Conservation (phyloP, 2,113 vertebrate genomes). For the Percopsis transmontana region DNA sequence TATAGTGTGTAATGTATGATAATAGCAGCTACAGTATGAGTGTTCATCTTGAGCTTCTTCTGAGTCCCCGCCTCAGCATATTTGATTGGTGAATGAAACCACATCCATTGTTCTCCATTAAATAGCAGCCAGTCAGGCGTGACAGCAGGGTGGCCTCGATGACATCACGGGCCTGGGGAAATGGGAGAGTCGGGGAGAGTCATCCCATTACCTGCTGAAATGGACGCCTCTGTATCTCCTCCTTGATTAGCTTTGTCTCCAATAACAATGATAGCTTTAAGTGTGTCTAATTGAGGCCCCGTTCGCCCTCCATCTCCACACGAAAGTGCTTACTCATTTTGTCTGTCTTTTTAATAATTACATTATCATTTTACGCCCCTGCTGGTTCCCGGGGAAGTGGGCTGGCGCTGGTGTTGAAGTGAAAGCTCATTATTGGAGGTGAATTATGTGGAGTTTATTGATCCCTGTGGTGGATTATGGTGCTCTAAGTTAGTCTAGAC, state of each 20-base stretch:
- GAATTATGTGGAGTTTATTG: constrained; percentile 99
- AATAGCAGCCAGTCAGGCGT: constrained; percentile 53
- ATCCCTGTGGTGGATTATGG: constrained; percentile 99
- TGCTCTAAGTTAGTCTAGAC: constrained; percentile 99
- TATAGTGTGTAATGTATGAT: constrained; percentile 22
- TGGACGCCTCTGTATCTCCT: constrained; percentile 74
- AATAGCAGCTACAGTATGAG: constrained; percentile 33
- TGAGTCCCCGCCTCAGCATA: constrained; percentile 27
- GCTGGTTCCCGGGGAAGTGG: constrained; percentile 89
- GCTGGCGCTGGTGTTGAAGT: constrained; percentile 96
- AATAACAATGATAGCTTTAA: constrained; percentile 84
- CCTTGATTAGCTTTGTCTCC: constrained; percentile 78
- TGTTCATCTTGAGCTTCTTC: constrained; percentile 34
- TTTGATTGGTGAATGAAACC: constrained; percentile 47
- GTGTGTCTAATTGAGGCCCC: constrained; percentile 78
- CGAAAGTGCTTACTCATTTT: constrained; percentile 95
- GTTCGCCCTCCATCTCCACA: constrained; percentile 74
- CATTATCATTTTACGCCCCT: constrained; percentile 97
- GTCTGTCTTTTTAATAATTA: constrained; percentile 99
- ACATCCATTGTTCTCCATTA: constrained; percentile 63
- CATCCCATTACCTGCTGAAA: constrained; percentile 74
- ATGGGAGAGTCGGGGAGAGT: constrained; percentile 58
- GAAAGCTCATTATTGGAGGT: constrained; percentile 99
- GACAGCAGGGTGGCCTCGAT: constrained; percentile 60
- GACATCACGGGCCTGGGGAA: constrained; percentile 61